Conservation (phyloP, 2,888 invertebrate species). For the Morpho deidamia region DNA sequence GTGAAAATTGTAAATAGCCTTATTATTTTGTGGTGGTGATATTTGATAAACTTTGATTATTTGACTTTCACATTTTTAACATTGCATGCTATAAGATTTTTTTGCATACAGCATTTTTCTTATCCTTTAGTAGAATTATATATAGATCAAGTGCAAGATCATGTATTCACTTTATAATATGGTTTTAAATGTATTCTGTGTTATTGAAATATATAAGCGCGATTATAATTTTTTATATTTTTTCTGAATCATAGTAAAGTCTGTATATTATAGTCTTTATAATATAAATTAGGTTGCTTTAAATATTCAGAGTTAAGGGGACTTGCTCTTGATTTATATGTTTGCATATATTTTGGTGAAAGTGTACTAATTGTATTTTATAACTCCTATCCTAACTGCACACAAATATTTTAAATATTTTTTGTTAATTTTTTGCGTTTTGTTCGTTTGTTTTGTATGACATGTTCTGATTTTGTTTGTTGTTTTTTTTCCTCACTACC, state of each 20-base stretch:
- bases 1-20: conserved; percentile 10
- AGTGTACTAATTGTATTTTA: conserved; percentile 69
- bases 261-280: neutral
- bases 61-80: conserved; percentile 29
- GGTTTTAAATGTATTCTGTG: too few species aligned
- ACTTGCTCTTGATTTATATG: conserved; percentile 58
- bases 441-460: conserved; percentile 64
- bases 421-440: conserved; percentile 50
- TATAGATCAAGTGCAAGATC: conserved; percentile 61
- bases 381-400: conserved; percentile 71
- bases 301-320: too few species aligned
- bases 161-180: conserved; percentile 1
- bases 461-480: conserved; percentile 76
- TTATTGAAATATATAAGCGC: too few species aligned
- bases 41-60: conserved; percentile 26
- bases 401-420: conserved; percentile 43
- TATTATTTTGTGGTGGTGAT: conserved; percentile 12
- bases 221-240: neutral
- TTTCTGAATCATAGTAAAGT: neutral
- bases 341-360: conserved; percentile 59
- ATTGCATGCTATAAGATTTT: conserved; percentile 51
- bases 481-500: conserved; percentile 72
- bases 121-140: conserved; percentile 43
- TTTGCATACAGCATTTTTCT: conserved; percentile 56
- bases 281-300: neutral